Evolutionary conservation across 2,888 invertebrate species (phyloP).

Genomic region (Malacosoma neustria): DNA sequence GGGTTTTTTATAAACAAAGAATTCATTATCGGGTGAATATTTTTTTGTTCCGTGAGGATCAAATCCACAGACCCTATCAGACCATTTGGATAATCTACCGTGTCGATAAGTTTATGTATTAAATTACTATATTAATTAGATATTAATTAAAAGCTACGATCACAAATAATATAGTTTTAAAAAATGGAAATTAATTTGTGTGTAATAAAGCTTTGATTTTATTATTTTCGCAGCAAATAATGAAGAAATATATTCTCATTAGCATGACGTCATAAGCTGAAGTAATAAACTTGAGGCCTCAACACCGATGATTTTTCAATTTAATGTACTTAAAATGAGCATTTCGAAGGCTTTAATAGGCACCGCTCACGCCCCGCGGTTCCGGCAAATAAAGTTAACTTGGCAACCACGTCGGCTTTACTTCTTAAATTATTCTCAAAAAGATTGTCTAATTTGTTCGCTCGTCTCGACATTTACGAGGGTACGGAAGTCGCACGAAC

Average conservation of each 20-base stretch:
- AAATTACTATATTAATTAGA: too few relatives aligned
- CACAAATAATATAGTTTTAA: too few relatives aligned
- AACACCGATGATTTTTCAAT: slow-evolving; percentile 18
- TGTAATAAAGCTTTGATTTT: too few relatives aligned
- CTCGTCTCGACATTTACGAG: slow-evolving; percentile 45
- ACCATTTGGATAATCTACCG: too few relatives aligned
- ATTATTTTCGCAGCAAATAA: too few relatives aligned
- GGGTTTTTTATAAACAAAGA: too few relatives aligned
- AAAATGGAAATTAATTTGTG: too few relatives aligned
- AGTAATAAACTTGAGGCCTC: background rate
- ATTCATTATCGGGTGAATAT: too few relatives aligned
- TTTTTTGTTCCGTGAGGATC: too few relatives aligned
- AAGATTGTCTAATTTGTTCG: slow-evolving; percentile 73
- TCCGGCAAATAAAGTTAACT: slow-evolving; percentile 47
- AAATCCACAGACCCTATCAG: too few relatives aligned
- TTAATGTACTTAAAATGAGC: slow-evolving; percentile 37
- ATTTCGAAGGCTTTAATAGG: slow-evolving; percentile 22
- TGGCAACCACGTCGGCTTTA: slow-evolving; percentile 33
- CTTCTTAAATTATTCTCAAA: slow-evolving; percentile 69
- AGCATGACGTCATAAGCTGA: background rate
- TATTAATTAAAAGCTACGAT: too few relatives aligned
- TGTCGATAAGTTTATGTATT: too few relatives aligned
- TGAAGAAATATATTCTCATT: background rate
- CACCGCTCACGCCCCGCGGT: slow-evolving; percentile 27
- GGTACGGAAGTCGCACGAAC: slow-evolving; percentile 36